Base-by-base conservation (phyloP, 2,888 invertebrate species). In the Eupithecia subfuscata region DNA sequence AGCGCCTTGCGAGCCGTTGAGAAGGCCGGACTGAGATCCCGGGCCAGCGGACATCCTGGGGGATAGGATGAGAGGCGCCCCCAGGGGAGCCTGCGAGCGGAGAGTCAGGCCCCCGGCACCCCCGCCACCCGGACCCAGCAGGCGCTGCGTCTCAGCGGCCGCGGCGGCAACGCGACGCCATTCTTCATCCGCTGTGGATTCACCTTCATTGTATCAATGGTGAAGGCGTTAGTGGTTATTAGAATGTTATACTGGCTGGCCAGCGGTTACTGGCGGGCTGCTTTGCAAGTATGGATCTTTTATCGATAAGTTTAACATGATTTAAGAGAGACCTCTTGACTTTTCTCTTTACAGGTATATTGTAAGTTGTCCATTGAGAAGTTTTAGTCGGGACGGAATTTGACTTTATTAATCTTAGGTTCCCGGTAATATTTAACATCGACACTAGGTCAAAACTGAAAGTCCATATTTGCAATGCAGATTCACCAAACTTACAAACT, bases 41-140 rank as follows among this genome's bases (percentile, higher is more conserved):
- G 97, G 98, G 76, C 97, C 97, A 79, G 97, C 97, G 18, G 97
- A 97, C 96, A 98, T 97, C 84, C 98, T 96, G 76, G 98, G 98
- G 65, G 98, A 98, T 80, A 99, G 96, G 85, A 99, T 98, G 88
- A 99, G 95, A 4, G 99, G 99, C 0, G 99, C 98, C 43, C 99
- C 98, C 78, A 98, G 91, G 0, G 98, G 98, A 14, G 98, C 97
- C 71, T 96, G 96, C 4, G 96, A 96, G 80, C 96, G 95, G 78
- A 96, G 92, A 56, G 96, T 95, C 80, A 97, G 91, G 68, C 97
- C 97, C 0, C 91, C 90, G 14, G 68, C 68, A 22, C 87, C 95
- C 82, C 88, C 95, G 75, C 92, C 95, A 0, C 89, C 89, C 14
- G 95, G 96, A 25, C 96, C 96, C 71, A 97, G 91, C 76, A 98